Evolutionary conservation across 2,888 invertebrate species (phyloP), one percentile per base, ranked within the genome.

Genomic region (Macaria liturata): DNA sequence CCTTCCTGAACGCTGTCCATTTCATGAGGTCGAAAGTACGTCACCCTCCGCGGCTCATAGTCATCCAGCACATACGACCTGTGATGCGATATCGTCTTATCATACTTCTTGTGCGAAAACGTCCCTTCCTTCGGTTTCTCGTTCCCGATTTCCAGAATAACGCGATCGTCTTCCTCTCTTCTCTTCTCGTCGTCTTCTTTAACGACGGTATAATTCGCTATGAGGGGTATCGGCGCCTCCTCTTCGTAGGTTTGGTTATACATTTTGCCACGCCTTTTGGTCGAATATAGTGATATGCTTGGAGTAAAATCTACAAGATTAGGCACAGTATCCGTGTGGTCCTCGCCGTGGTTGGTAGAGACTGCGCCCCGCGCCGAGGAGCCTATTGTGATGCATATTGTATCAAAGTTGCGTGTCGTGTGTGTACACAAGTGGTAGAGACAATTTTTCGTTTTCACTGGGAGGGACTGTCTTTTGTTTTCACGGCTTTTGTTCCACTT

Each of bases 131-230:
- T 81, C 0, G 88, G 87, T 32, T 80, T 87, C 2, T 92, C 91
- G n/a, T 91, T 91, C 56, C 92, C 93, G 65, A 93, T 92, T 78
- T 93, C 93, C 59, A 93, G 76, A 59, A 93, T 91, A 0, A 92
- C 87, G 1, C 86, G 74, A 3, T 89, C 89, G 63, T 90, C 91
- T 59, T 72, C 54, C 42, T 86, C 87, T 32, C 84, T 78, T 64
- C 86, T 88, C 40, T 85, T 86, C 44, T 39, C 5, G 32, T 9
- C 52, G 34, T 84, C 86, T 65, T 84, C 84, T 75, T 88, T 89
- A 1, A 84, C 75, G 0, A 85, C 80, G 32, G 86, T 83, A 64
- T 89, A 90, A 66, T 86, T 87, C 0, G 90, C 88, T 70, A 84
- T 83, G 0, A 91, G 71, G 7, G 91, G 90, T 61, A 91, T 59